Evolutionary conservation across 1,140 invertebrate species (phyloP).

Genomic region (Harpegnathos saltator): DNA sequence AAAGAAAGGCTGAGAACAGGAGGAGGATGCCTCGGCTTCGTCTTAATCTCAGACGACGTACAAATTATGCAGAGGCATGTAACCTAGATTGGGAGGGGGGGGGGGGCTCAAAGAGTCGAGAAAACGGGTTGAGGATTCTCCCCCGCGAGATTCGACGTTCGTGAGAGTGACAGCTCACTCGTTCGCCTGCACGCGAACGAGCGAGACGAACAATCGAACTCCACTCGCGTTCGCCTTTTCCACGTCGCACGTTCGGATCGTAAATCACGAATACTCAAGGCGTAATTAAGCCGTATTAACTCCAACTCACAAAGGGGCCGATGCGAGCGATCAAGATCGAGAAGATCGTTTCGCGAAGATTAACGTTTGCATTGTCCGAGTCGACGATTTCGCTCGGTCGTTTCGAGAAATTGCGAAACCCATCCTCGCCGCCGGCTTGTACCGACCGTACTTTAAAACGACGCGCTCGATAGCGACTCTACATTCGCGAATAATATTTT

Average conservation of each 20-base stretch:
- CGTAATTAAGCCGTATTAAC: constrained; percentile 58
- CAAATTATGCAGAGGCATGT: constrained; percentile 18
- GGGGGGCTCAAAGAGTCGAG: background rate
- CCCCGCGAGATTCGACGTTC: background rate
- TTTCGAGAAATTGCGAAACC: constrained; percentile 13
- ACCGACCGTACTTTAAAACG: background rate
- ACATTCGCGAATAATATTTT: background rate
- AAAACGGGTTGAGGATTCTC: background rate
- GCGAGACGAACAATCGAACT: constrained; percentile 38
- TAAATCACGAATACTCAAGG: constrained; percentile 51
- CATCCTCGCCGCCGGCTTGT: background rate
- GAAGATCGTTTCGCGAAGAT: constrained; percentile 43
- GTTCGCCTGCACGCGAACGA: background rate
- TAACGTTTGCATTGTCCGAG: constrained; percentile 31
- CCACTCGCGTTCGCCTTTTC: constrained; percentile 37
- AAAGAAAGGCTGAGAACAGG: background rate
- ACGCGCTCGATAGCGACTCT: background rate
- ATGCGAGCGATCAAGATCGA: constrained; percentile 42
- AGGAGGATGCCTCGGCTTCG: background rate
- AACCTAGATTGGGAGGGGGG: background rate
- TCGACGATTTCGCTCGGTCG: background rate
- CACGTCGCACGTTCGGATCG: constrained; percentile 32
- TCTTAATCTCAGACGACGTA: constrained; percentile 8
- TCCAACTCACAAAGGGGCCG: constrained; percentile 24
- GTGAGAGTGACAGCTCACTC: constrained; percentile 38